phyloP scores from a whole-genome alignment of 2,888 invertebrate genomes.

The Oligia fasciuncula region DNA sequence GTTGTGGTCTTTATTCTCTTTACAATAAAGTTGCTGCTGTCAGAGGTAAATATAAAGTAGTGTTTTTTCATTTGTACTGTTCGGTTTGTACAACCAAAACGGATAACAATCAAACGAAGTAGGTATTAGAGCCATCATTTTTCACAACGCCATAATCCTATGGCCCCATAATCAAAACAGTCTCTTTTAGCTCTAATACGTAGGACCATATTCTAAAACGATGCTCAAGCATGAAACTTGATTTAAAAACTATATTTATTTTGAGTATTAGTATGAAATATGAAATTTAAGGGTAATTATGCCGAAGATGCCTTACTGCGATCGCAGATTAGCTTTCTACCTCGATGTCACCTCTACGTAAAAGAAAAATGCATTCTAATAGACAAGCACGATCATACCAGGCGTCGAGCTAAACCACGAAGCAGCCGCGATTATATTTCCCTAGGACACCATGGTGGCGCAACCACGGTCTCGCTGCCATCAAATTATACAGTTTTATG shows the following conservation, averaged over 20 bases:
- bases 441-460: too few species aligned
- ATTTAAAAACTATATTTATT: not conserved
- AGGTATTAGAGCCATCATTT: conserved; percentile 16
- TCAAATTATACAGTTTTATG: not conserved
- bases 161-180: not conserved
- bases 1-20: too few species aligned
- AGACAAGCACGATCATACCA: too few species aligned
- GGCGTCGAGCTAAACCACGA: too few species aligned
- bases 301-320: too few species aligned
- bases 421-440: too few species aligned
- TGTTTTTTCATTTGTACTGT: not conserved
- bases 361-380: too few species aligned
- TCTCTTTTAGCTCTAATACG: conserved; percentile 10
- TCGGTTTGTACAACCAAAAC: not conserved
- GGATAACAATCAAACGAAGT: conserved; percentile 1
- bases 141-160: not conserved
- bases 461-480: not conserved
- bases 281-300: not conserved
- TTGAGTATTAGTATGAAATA: conserved; percentile 6
- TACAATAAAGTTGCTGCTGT: too few species aligned
- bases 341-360: too few species aligned
- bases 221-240: not conserved
- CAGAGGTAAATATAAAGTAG: too few species aligned
- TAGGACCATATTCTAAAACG: not conserved
- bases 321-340: too few species aligned